Evolutionary conservation across 2,113 vertebrate species (phyloP).

Genomic region (Fukomys damarensis): DNA sequence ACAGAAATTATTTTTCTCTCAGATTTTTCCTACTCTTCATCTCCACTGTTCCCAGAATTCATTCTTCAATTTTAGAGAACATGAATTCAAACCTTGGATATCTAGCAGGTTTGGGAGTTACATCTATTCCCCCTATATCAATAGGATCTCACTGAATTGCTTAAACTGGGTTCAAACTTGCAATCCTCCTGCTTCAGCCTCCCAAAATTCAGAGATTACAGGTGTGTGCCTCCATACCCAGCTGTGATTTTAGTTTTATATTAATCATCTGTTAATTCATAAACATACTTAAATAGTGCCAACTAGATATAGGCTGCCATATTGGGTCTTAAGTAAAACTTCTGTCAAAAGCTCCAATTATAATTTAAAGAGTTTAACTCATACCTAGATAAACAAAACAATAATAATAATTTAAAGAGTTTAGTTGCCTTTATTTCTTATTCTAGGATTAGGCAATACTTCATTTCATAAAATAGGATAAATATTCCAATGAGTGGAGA

Average conservation of each 20-base stretch:
- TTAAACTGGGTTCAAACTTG: neutral
- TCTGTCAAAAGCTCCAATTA: neutral
- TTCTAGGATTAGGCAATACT: neutral
- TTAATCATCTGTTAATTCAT: neutral
- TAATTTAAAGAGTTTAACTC: neutral
- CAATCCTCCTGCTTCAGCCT: neutral
- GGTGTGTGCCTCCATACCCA: too few relatives aligned
- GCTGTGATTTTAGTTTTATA: conserved; percentile 5
- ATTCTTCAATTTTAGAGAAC: too few relatives aligned
- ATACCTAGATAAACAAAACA: too few relatives aligned
- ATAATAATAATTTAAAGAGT: neutral
- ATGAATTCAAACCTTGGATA: too few relatives aligned
- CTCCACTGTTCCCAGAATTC: too few relatives aligned
- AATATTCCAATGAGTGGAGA: neutral
- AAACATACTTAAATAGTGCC: neutral
- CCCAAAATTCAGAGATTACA: neutral
- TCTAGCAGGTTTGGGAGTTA: too few relatives aligned
- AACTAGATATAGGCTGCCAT: neutral
- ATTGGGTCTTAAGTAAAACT: neutral
- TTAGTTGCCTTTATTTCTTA: neutral
- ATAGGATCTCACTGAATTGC: neutral
- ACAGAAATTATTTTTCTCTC: too few relatives aligned
- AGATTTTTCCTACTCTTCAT: too few relatives aligned
- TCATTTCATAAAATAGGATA: neutral
- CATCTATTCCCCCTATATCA: too few relatives aligned